Evolutionary conservation across 2,888 invertebrate genomes (phyloP).

Genomic region (Blera fallax): DNA sequence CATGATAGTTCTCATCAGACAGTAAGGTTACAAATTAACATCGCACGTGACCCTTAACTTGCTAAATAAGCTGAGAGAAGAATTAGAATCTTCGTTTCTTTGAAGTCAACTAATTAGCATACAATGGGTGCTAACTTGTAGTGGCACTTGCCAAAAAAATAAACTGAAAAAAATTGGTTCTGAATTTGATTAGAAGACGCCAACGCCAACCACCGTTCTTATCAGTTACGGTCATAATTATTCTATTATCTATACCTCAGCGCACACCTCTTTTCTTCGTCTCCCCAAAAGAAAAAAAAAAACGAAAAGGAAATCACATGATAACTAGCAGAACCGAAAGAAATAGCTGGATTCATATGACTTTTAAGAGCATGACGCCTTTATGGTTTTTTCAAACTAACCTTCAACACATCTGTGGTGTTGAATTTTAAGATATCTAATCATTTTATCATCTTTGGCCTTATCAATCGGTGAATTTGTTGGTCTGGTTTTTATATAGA

Average conservation of each 20-base stretch:
- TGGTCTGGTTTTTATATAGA: constrained; percentile 2
- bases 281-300: not conserved
- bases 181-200: not conserved
- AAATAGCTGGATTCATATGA: not conserved
- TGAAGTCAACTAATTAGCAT: constrained; percentile 13
- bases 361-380: not conserved
- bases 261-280: not conserved
- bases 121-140: not conserved
- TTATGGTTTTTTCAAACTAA: not conserved
- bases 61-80: not conserved
- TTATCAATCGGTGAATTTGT: constrained; percentile 3
- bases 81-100: not conserved
- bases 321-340: not conserved
- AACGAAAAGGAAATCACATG: constrained; percentile 46
- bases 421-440: not conserved
- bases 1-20: not conserved
- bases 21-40: constrained; percentile 3
- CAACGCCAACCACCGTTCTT: not conserved
- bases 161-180: not conserved
- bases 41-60: constrained; percentile 12
- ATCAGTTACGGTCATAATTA: constrained; percentile 16
- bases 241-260: not conserved
- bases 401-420: not conserved
- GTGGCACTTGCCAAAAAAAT: constrained; percentile 13
- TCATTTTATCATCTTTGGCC: constrained; percentile 6